Conservation (phyloP, 2,797 vertebrate species). For the Neopelma chrysocephalum region DNA sequence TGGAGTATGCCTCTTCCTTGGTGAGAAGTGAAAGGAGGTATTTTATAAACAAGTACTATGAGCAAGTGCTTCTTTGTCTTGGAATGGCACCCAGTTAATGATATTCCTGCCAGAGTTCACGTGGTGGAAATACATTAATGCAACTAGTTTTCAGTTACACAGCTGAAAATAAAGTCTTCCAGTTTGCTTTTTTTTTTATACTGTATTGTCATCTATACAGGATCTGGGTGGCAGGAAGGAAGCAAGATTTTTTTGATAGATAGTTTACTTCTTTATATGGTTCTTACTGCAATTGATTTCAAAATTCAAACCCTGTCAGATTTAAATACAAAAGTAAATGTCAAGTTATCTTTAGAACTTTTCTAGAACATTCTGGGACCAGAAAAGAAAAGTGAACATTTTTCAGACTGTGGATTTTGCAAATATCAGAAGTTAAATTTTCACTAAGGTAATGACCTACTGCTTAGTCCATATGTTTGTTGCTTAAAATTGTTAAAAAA, state of each 20-base stretch:
- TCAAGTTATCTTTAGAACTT: conserved; percentile 45
- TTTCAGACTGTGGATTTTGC: neutral
- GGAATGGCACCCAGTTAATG: neutral
- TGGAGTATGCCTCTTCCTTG: neutral
- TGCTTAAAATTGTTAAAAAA: conserved; percentile 39
- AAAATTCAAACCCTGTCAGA: neutral
- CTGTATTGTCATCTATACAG: neutral
- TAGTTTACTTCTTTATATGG: neutral
- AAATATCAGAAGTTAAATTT: conserved; percentile 24
- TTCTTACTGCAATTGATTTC: neutral
- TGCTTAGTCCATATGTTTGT: conserved; percentile 4
- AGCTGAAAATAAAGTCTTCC: neutral
- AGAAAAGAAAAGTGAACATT: neutral
- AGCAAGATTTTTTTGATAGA: neutral
- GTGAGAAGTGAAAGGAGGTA: neutral
- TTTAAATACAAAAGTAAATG: neutral
- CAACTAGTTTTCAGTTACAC: neutral
- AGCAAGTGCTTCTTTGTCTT: neutral
- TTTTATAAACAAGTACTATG: neutral
- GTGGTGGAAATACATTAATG: neutral
- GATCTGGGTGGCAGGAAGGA: no score
- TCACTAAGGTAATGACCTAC: neutral
- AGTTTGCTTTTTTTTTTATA: neutral
- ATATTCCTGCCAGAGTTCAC: neutral
- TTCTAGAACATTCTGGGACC: neutral